Conservation (phyloP, 2,113 vertebrate species). For the Cacatua alba region DNA sequence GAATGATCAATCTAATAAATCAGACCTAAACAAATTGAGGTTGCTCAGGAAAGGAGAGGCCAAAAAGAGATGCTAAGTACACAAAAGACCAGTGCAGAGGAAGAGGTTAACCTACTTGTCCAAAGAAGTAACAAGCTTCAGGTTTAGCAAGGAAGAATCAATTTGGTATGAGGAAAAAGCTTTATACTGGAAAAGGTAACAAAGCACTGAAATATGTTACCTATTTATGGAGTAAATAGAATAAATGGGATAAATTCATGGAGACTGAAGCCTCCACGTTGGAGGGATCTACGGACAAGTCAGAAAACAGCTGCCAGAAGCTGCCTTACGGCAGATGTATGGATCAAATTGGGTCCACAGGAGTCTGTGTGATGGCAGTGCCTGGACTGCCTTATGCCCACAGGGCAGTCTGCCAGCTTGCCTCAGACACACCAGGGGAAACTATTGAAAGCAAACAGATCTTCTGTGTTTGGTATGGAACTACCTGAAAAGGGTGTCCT, state of each 20-base stretch:
- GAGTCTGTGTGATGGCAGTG: rapidly evolving
- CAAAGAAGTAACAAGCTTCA: not conserved
- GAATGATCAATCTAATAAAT: not conserved
- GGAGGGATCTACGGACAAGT: not conserved
- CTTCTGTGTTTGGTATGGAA: not conserved
- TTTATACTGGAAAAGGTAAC: not conserved
- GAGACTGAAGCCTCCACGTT: not conserved
- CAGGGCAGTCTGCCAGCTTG: not conserved
- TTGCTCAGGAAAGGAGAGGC: not conserved
- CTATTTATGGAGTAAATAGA: not conserved
- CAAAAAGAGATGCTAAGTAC: not conserved
- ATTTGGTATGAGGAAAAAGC: not conserved
- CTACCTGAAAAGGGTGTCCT: not conserved
- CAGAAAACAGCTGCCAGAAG: not conserved
- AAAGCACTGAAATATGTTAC: not conserved
- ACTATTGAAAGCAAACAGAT: not conserved
- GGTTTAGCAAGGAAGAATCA: not conserved
- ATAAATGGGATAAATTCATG: not conserved
- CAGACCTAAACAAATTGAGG: not conserved
- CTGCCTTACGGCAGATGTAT: rapidly evolving
- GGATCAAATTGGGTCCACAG: not conserved
- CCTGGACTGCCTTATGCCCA: not conserved
- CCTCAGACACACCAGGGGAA: not conserved
- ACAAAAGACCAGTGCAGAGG: not conserved
- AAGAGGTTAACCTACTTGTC: not conserved